Conservation (phyloP, 2,888 invertebrate genomes). For the Cheilosia vulpina region DNA sequence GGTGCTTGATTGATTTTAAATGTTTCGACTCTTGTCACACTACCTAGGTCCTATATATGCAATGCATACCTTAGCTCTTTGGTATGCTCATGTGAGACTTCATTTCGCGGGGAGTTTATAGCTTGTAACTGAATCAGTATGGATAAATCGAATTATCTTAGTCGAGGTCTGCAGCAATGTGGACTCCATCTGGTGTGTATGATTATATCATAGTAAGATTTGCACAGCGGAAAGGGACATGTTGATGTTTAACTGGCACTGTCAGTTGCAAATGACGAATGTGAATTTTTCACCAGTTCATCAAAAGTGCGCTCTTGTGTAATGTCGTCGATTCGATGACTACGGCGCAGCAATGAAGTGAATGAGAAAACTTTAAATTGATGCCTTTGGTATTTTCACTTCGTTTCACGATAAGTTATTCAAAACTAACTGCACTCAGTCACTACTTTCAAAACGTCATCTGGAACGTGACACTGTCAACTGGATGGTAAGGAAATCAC, state of each 20-base stretch:
- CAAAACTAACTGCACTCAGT: conserved; percentile 1
- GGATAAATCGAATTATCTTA: conserved; percentile 45
- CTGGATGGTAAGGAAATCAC: not conserved
- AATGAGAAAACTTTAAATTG: not conserved
- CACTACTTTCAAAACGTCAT: conserved; percentile 12
- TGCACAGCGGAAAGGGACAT: conserved; percentile 2
- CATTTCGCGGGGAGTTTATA: conserved; percentile 23
- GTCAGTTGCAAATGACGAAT: conserved; percentile 32
- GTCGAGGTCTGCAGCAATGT: not conserved
- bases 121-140: conserved; percentile 22
- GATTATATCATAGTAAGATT: conserved; percentile 27
- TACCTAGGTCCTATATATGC: conserved; percentile 24
- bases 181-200: not conserved
- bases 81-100: conserved; percentile 24
- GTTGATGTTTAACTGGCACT: conserved; percentile 35
- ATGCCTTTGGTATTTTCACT: not conserved
- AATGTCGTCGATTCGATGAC: not conserved
- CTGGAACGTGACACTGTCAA: conserved; percentile 24
- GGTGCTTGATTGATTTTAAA: conserved; percentile 67
- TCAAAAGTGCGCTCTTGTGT: not conserved
- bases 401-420: not conserved
- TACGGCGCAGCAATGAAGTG: not conserved
- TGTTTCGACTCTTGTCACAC: conserved; percentile 56
- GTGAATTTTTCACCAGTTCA: conserved; percentile 3
- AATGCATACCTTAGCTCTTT: conserved; percentile 16